These are phyloP conservation scores for Casuarius casuarius DNA, from an alignment of 2,113 vertebrate genomes.

Conservation along the genomic window DNA sequence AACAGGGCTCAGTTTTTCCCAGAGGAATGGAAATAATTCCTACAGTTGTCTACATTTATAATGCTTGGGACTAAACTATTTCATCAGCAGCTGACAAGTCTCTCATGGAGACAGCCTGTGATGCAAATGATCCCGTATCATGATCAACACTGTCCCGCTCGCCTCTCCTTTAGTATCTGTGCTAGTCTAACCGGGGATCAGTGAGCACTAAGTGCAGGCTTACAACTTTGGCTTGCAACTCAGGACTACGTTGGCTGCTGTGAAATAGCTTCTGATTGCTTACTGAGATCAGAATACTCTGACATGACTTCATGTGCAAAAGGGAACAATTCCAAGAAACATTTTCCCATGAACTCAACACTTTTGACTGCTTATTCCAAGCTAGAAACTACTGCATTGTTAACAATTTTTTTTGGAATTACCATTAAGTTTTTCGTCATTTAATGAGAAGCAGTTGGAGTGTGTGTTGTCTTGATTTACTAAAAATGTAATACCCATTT, in stretches of 20 bases:
- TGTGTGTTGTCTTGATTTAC: background rate
- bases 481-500: background rate
- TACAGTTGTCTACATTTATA: background rate
- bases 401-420: background rate
- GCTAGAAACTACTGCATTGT: background rate
- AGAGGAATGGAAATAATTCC: background rate
- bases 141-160: background rate
- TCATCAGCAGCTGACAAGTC: background rate
- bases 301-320: background rate
- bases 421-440: background rate
- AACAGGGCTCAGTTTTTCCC: background rate
- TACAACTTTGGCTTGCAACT: background rate
- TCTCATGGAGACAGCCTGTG: background rate
- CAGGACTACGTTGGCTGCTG: background rate
- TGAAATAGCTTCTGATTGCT: background rate
- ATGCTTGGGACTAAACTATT: background rate
- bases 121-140: background rate
- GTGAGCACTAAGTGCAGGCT: background rate
- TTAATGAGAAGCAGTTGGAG: background rate
- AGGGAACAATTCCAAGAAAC: background rate
- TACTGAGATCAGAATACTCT: background rate
- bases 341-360: background rate
- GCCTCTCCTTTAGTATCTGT: accelerated
- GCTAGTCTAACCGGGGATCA: background rate
- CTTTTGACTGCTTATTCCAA: background rate